A percentile compares a stretch with the other conserved stretches of the same genome.
phyloP scores from a whole-genome alignment of 2,113 vertebrate genomes.

The Hiodon tergisus region DNA sequence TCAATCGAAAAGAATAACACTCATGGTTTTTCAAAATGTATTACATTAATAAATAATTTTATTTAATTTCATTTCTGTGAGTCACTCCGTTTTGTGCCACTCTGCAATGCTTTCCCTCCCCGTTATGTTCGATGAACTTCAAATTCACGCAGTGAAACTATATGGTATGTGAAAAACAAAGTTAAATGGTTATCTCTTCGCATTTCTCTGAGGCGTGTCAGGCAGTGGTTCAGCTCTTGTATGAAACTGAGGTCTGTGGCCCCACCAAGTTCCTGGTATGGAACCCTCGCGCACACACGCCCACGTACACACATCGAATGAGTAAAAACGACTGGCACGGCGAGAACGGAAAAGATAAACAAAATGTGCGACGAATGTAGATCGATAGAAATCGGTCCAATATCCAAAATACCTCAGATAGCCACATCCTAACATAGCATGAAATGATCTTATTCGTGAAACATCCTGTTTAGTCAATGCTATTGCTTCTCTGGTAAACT shows the following conservation, averaged over 20 bases:
- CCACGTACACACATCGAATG: background rate
- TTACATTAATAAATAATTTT: too few relatives aligned
- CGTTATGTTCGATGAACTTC: too few relatives aligned
- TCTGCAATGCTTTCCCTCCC: too few relatives aligned
- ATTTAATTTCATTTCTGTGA: background rate
- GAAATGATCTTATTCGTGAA: background rate
- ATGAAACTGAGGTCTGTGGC: slow-evolving; percentile 24
- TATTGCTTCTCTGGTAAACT: too few relatives aligned
- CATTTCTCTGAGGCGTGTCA: background rate
- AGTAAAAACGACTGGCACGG: too few relatives aligned
- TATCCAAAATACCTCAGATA: too few relatives aligned
- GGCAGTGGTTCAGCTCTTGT: slow-evolving; percentile 5
- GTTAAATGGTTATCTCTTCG: too few relatives aligned
- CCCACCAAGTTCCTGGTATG: slow-evolving; percentile 24
- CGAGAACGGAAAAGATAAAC: too few relatives aligned
- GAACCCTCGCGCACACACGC: background rate
- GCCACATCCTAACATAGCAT: background rate
- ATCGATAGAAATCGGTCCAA: too few relatives aligned
- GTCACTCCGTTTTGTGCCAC: background rate
- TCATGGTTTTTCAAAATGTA: background rate
- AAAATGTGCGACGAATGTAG: too few relatives aligned
- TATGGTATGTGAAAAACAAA: too few relatives aligned
- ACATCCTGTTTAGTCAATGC: background rate
- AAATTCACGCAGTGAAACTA: too few relatives aligned
- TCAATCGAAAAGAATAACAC: background rate